Base-by-base conservation (phyloP, 1,140 invertebrate genomes). In the Micrasema minimum region DNA sequence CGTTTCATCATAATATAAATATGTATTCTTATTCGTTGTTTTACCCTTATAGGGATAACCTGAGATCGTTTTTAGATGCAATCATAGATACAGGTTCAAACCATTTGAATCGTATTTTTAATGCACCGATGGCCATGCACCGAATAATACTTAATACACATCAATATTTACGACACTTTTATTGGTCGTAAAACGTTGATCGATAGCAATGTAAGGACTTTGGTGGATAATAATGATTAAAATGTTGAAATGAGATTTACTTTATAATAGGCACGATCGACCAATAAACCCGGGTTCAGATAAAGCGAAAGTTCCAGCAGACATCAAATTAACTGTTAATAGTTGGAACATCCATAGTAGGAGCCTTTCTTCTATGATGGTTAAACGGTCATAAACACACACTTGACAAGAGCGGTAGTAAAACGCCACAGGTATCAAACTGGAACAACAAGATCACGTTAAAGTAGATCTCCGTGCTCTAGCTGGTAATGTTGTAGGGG, bases 361-460 rank as follows among this genome's bases (percentile, higher is more conserved):
- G n/a, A 26, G 22, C 51, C 16, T 55, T 55, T 23, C 51, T 55
- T 55, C 51, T 9, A 23, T 14, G 2, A 22, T 41, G 18, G 37
- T 12, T 22, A 59, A 59, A 38, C 11, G 55, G 37, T 59, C 55
- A 18, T 59, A 59, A 59, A 59, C 55, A 38, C 18, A 16, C 37
- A 59, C 31, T 59, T 59, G 55, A 59, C 55, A 59, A 59, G 55
- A 41, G 55, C 12, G 18, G 35, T 12, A 22, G 55, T 59, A 41
- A 57, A 22, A 38, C 26, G 37, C 35, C 16, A 11, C 55, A 41
- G 55, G 55, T 38, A 45, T 45, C 14, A 35, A 14, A 59, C 35
- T 59, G 55, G 14, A 20, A 59, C 18, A 41, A 59, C 55, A 59
- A 59, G 35, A 59, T 59, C 55, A 59, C 55, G 18, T 35, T 22